phyloP scores from a whole-genome alignment of 2,113 vertebrate species.

The Engystomops pustulosus region DNA sequence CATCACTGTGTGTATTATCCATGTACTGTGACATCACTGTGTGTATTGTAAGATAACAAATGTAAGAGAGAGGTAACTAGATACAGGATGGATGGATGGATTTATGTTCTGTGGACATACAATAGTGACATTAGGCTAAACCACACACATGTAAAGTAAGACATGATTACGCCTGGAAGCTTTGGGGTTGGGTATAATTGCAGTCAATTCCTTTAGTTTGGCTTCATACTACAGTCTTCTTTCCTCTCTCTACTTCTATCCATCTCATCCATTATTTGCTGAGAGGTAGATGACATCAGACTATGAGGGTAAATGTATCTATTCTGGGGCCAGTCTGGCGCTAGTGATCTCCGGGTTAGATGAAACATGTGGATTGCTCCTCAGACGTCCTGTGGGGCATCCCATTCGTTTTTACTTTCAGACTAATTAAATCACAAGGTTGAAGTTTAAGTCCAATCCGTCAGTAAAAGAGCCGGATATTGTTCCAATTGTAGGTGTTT shows the following conservation, averaged over 20 bases:
- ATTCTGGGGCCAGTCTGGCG: neutral
- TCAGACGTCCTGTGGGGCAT: neutral
- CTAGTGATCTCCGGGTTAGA: no score
- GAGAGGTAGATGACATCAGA: neutral
- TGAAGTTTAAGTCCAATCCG: slow-evolving; percentile 20
- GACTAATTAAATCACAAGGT: slow-evolving; percentile 31
- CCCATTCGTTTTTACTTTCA: slow-evolving; percentile 33
- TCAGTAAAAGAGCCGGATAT: slow-evolving; percentile 27
- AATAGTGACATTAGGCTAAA: no score
- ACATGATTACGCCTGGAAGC: no score
- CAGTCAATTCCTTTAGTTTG: neutral
- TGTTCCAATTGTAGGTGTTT: slow-evolving; percentile 55
- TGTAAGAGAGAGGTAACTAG: no score
- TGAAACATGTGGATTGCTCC: neutral
- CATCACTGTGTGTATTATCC: no score
- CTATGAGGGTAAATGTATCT: neutral
- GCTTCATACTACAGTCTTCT: neutral
- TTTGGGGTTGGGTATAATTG: no score
- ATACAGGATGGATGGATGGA: no score
- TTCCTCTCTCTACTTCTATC: neutral
- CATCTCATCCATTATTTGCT: neutral
- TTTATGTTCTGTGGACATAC: no score
- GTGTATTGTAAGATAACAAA: no score
- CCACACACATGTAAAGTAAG: no score
- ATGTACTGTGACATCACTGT: no score